phyloP scores from a whole-genome alignment of 2,113 vertebrate species.

The Chlamydotis undulata region DNA sequence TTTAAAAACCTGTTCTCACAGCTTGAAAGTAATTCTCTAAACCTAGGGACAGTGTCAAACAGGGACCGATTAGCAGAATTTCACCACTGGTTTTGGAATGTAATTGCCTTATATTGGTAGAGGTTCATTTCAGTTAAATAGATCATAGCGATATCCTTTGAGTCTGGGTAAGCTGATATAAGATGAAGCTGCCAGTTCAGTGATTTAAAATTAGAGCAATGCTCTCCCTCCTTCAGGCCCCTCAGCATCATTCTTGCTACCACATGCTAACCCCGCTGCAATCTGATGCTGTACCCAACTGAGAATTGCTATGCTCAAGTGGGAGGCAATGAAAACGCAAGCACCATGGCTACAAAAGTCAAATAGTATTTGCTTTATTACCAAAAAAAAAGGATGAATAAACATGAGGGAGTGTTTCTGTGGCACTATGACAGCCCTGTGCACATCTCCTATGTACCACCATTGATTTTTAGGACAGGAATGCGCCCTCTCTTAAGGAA shows the following conservation, averaged over 20 bases:
- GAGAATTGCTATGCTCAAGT: slow-evolving; percentile 22
- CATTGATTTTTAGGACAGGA: neutral
- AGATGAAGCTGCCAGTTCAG: slow-evolving; percentile 18
- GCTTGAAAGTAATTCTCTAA: slow-evolving; percentile 31
- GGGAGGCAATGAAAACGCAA: slow-evolving; percentile 35
- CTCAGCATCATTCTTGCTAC: slow-evolving; percentile 22
- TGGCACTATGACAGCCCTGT: rapidly evolving
- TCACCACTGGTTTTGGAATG: neutral
- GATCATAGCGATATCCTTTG: slow-evolving; percentile 21
- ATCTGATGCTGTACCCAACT: slow-evolving; percentile 18
- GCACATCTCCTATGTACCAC: neutral
- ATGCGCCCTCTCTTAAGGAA: neutral
- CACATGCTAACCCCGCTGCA: slow-evolving; percentile 42
- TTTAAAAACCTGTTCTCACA: slow-evolving; percentile 38
- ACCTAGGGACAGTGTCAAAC: neutral
- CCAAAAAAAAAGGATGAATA: neutral
- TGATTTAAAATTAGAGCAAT: slow-evolving; percentile 41
- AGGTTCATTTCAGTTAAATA: slow-evolving; percentile 36
- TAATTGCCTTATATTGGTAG: neutral
- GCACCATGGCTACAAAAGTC: neutral
- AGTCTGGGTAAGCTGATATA: slow-evolving; percentile 16
- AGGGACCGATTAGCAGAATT: neutral
- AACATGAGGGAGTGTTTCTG: neutral
- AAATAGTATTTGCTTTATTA: slow-evolving; percentile 5
- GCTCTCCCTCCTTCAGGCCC: slow-evolving; percentile 21